Conservation (phyloP, 2,888 invertebrate genomes). For the Iselma pallidipennis region DNA sequence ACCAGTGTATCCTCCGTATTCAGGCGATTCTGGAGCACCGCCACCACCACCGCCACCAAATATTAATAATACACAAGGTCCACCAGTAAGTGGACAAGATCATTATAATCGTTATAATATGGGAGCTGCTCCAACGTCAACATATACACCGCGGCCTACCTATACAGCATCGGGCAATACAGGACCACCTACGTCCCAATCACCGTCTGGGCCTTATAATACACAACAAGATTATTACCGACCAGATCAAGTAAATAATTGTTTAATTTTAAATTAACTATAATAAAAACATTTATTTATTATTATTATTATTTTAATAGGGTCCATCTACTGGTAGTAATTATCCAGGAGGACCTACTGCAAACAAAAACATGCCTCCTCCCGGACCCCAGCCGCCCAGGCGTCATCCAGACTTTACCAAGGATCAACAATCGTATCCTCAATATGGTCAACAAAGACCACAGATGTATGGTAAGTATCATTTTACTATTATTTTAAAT, state of each 20-base stretch:
- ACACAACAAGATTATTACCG: slow-evolving; percentile 63
- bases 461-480: slow-evolving; percentile 65
- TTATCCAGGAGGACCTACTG: slow-evolving; percentile 55
- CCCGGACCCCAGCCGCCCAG: slow-evolving; percentile 74
- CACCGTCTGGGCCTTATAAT: slow-evolving; percentile 58
- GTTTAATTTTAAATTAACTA: background rate
- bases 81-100: slow-evolving; percentile 47
- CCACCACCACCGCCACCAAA: slow-evolving; percentile 39
- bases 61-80: slow-evolving; percentile 46
- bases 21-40: slow-evolving; percentile 58
- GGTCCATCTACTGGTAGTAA: slow-evolving; percentile 48
- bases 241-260: slow-evolving; percentile 52
- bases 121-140: slow-evolving; percentile 41
- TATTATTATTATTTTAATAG: slow-evolving; percentile 38
- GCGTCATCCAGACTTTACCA: slow-evolving; percentile 81
- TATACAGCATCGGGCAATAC: slow-evolving; percentile 45
- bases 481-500: slow-evolving; percentile 3
- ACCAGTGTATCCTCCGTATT: slow-evolving; percentile 77
- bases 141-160: slow-evolving; percentile 52
- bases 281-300: slow-evolving; percentile 5
- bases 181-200: slow-evolving; percentile 57
- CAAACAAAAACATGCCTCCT: slow-evolving; percentile 65
- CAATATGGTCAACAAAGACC: slow-evolving; percentile 69
- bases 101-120: slow-evolving; percentile 53
- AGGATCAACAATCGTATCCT: slow-evolving; percentile 69